Conservation (phyloP, 2,888 invertebrate species). For the Orthosia cruda region DNA sequence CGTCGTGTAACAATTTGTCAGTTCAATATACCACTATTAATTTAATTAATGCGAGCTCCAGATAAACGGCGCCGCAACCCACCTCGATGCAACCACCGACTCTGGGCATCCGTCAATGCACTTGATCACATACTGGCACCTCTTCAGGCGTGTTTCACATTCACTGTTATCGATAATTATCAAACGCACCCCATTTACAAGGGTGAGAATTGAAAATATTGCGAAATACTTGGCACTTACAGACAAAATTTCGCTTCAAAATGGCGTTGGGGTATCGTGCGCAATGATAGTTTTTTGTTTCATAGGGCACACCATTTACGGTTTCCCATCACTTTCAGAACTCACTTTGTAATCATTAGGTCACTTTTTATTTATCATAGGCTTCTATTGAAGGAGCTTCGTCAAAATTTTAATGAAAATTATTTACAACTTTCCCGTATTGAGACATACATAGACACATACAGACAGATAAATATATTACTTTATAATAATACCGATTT, state of each 20-base stretch:
- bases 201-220: slow-evolving; percentile 86
- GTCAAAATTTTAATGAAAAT: slow-evolving; percentile 84
- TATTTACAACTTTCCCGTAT: slow-evolving; percentile 91
- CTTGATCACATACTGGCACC: slow-evolving; percentile 72
- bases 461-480: slow-evolving; percentile 64
- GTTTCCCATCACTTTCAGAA: slow-evolving; percentile 83
- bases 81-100: slow-evolving; percentile 85
- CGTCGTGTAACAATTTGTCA: slow-evolving; percentile 67
- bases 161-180: slow-evolving; percentile 76
- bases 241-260: slow-evolving; percentile 92
- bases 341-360: slow-evolving; percentile 81
- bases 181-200: slow-evolving; percentile 75
- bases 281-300: slow-evolving; percentile 92
- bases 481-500: slow-evolving; percentile 11
- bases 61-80: slow-evolving; percentile 85
- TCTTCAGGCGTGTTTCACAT: slow-evolving; percentile 74
- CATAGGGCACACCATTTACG: slow-evolving; percentile 85
- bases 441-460: slow-evolving; percentile 75
- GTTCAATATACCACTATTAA: slow-evolving; percentile 77
- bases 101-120: slow-evolving; percentile 75
- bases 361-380: slow-evolving; percentile 81
- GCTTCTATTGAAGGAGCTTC: slow-evolving; percentile 74
- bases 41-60: slow-evolving; percentile 87
- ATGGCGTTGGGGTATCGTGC: slow-evolving; percentile 92
- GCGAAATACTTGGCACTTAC: slow-evolving; percentile 92